Conservation (phyloP, 2,797 vertebrate genomes). For the Rhinatrema bivittatum region DNA sequence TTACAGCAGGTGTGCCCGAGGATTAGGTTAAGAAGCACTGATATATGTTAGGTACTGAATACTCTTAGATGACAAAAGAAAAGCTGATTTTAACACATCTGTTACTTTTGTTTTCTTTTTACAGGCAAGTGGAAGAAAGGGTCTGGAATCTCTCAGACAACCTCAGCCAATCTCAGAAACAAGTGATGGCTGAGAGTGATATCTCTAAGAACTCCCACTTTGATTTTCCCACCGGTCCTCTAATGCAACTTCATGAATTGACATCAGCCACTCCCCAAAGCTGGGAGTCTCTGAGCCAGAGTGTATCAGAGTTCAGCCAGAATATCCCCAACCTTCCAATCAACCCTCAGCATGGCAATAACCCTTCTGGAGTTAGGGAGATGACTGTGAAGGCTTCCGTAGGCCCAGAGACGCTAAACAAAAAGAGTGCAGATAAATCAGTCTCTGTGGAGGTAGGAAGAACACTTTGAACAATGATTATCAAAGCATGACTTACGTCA, state of each 20-base stretch:
- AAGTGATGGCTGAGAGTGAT: conserved; percentile 60
- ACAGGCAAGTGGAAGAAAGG: conserved; percentile 83
- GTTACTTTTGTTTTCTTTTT: conserved; percentile 14
- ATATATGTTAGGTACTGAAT: too few relatives aligned
- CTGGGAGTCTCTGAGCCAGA: conserved; percentile 60
- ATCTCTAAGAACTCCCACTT: conserved; percentile 76
- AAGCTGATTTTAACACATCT: too few relatives aligned
- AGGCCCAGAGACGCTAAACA: conserved; percentile 71
- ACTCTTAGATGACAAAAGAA: too few relatives aligned
- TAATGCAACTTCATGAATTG: conserved; percentile 74
- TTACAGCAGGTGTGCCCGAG: too few relatives aligned
- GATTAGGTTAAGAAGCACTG: too few relatives aligned
- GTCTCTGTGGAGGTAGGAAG: conserved; percentile 81
- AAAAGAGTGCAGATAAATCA: conserved; percentile 75
- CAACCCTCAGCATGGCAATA: conserved; percentile 47
- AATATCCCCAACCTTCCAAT: conserved; percentile 55
- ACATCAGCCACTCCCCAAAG: conserved; percentile 44
- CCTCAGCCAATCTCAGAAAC: conserved; percentile 76
- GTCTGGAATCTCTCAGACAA: conserved; percentile 75
- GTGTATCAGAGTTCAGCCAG: conserved; percentile 37
- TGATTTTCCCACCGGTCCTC: conserved; percentile 75
- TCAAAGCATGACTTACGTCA: too few relatives aligned
- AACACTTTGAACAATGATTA: too few relatives aligned
- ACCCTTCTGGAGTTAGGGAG: conserved; percentile 46
- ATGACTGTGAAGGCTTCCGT: conserved; percentile 71